Evolutionary conservation across 2,797 vertebrate genomes (phyloP).

Genomic region (Argyrosomus regius): DNA sequence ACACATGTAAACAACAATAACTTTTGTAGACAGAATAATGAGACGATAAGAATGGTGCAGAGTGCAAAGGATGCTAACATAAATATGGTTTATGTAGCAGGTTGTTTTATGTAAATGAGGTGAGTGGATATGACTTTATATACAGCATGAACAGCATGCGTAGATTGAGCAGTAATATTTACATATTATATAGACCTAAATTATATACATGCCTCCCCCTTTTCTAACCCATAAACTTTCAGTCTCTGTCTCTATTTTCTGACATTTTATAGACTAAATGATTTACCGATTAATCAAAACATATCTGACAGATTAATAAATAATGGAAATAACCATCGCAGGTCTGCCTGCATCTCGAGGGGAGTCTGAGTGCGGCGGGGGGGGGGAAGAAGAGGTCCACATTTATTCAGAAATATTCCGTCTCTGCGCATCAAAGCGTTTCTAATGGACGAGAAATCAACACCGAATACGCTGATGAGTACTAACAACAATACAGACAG

Average conservation of each 20-base stretch:
- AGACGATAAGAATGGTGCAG: no score
- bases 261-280: conserved; percentile 1
- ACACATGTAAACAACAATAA: no score
- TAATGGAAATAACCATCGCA: background rate
- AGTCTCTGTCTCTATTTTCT: background rate
- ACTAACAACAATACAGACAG: conserved; percentile 10
- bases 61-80: no score
- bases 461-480: conserved; percentile 10
- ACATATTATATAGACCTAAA: no score
- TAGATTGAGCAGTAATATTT: no score
- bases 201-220: background rate
- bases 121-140: no score
- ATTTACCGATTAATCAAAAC: background rate
- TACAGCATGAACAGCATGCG: no score
- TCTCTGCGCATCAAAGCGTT: background rate
- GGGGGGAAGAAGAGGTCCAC: background rate
- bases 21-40: no score
- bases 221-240: background rate
- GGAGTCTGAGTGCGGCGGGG: background rate
- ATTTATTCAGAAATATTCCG: conserved; percentile 5
- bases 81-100: no score
- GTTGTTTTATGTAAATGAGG: no score
- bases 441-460: conserved; percentile 8
- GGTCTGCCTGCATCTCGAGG: background rate
- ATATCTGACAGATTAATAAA: background rate